Evolutionary conservation across 92 coral and sea anemone species (phyloP).

Genomic region (Porites rus): DNA sequence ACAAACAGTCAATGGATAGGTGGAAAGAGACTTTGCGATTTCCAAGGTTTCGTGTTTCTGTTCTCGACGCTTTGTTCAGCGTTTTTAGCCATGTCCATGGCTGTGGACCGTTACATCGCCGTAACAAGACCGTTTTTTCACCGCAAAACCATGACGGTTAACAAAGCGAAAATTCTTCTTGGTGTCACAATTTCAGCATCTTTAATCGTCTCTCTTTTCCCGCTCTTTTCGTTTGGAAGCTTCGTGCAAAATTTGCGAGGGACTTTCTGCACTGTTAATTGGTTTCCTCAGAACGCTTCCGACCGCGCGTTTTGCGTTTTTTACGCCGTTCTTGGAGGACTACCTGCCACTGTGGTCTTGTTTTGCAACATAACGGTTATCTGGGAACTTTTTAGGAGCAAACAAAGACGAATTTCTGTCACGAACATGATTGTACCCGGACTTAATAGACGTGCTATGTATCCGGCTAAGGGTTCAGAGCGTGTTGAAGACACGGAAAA

Average conservation of each 20-base stretch:
- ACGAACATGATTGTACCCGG: conserved; percentile 37
- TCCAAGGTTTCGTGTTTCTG: conserved; percentile 85
- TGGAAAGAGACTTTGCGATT: conserved; percentile 73
- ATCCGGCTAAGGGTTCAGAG: conserved; percentile 20
- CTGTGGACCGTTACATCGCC: conserved; percentile 80
- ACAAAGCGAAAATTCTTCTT: conserved; percentile 58
- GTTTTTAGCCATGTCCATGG: conserved; percentile 78
- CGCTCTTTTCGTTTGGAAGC: conserved; percentile 79
- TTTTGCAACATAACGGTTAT: conserved; percentile 75
- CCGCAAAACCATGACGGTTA: conserved; percentile 71
- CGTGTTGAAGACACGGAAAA: conserved; percentile 63
- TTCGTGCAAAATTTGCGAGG: conserved; percentile 69
- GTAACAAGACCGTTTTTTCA: conserved; percentile 83
- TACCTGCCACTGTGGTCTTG: conserved; percentile 65
- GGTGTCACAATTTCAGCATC: conserved; percentile 47
- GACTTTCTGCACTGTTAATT: conserved; percentile 78
- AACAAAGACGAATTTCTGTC: conserved; percentile 37
- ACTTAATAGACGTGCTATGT: conserved; percentile 13
- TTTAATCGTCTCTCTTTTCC: conserved; percentile 64
- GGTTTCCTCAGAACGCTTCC: conserved; percentile 63
- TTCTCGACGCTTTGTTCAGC: conserved; percentile 80
- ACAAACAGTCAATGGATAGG: conserved; percentile 75
- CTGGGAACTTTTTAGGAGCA: conserved; percentile 56
- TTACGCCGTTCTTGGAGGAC: conserved; percentile 74
- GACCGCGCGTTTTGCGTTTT: conserved; percentile 72